phyloP scores from a whole-genome alignment of 2,113 vertebrate species.

The Electrona antarctica region DNA sequence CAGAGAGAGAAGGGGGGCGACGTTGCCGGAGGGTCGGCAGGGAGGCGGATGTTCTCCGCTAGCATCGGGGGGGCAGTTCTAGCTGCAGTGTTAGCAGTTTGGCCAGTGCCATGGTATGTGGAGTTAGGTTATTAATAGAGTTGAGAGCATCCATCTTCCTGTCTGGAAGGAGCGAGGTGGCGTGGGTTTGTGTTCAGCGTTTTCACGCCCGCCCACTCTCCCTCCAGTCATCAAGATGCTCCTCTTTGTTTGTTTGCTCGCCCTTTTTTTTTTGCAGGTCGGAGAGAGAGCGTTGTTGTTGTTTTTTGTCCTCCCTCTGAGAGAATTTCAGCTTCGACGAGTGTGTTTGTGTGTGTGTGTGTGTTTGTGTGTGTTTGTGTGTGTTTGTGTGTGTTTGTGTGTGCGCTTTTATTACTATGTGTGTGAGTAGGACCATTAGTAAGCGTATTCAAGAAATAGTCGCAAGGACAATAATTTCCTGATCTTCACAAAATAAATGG shows the following conservation, averaged over 20 bases:
- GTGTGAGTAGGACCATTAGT: background rate
- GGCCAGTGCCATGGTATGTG: conserved; percentile 69
- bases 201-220: conserved; percentile 66
- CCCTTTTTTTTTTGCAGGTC: conserved; percentile 31
- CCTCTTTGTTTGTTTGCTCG: conserved; percentile 39
- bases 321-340: too few relatives aligned
- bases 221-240: conserved; percentile 53
- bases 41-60: conserved; percentile 74
- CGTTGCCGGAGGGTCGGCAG: conserved; percentile 41
- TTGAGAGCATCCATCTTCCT: conserved; percentile 78
- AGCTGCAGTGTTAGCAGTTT: conserved; percentile 77
- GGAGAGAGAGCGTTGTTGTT: conserved; percentile 37
- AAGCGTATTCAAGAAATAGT: too few relatives aligned
- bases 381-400: conserved; percentile 18
- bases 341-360: background rate
- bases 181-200: conserved; percentile 73
- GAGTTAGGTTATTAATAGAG: conserved; percentile 80
- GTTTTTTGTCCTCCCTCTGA: too few relatives aligned
- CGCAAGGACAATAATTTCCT: too few relatives aligned
- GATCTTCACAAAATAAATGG: too few relatives aligned
- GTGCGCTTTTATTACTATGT: background rate
- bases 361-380: conserved; percentile 33
- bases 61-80: conserved; percentile 67
- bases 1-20: conserved; percentile 61
- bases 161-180: conserved; percentile 72